Conservation (phyloP, 2,113 vertebrate genomes). For the Trematocara unimaculatum region DNA sequence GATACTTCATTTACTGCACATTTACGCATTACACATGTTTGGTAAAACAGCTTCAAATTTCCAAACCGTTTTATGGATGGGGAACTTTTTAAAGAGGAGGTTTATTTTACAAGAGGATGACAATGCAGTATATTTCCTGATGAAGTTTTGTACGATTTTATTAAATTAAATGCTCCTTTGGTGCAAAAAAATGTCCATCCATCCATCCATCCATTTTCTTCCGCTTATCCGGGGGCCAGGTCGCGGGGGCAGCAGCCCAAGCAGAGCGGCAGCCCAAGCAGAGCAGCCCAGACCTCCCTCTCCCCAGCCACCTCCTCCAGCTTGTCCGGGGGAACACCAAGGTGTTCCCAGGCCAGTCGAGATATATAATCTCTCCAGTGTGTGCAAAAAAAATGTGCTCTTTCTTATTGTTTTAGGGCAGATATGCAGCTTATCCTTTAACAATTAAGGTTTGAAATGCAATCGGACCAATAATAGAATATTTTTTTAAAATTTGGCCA, state of each 20-base stretch:
- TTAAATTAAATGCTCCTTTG: background rate
- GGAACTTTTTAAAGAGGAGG: background rate
- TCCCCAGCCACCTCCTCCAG: background rate
- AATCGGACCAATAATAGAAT: background rate
- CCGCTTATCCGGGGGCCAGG: rapidly evolving
- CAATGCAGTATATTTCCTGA: background rate
- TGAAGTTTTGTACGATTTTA: background rate
- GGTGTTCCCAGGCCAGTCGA: background rate
- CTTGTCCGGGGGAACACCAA: background rate
- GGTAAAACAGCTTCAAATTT: background rate
- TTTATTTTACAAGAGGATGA: background rate
- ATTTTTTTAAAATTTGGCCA: background rate
- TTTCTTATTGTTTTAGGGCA: background rate
- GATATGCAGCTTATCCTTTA: background rate
- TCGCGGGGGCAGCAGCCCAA: rapidly evolving
- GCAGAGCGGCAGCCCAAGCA: background rate
- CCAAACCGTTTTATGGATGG: background rate
- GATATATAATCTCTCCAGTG: background rate
- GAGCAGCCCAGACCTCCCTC: background rate
- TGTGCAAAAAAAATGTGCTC: background rate
- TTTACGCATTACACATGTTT: background rate
- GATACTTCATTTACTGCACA: background rate
- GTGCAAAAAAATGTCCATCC: background rate
- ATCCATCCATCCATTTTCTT: background rate
- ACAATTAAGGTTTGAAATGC: background rate